These are phyloP conservation scores for Sylvilagus bachmani DNA, from an alignment of 2,113 vertebrate species.

Conservation along the genomic window DNA sequence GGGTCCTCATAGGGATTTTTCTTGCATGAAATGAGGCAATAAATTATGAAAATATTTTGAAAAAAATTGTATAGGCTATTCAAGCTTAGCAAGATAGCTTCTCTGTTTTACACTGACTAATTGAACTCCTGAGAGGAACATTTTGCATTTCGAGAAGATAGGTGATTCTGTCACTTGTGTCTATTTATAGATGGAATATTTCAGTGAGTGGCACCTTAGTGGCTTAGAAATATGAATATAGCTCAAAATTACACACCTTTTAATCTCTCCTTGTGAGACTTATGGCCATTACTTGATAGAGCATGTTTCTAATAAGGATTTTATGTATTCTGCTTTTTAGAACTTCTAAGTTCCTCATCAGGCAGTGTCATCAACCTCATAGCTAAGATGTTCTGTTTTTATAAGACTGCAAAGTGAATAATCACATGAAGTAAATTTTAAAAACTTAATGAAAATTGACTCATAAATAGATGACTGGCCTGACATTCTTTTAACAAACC, in stretches of 20 bases:
- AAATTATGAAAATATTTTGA: slow-evolving; percentile 57
- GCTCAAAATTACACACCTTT: slow-evolving; percentile 14
- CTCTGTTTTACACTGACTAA: slow-evolving; percentile 25
- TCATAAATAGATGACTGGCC: slow-evolving; percentile 10
- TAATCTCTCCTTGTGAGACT: neutral
- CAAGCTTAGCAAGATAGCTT: neutral
- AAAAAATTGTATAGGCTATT: slow-evolving; percentile 7
- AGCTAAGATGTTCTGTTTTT: slow-evolving; percentile 44
- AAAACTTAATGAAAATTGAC: slow-evolving; percentile 62
- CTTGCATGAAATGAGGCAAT: slow-evolving; percentile 47
- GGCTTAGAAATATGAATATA: slow-evolving; percentile 39
- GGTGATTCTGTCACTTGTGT: slow-evolving; percentile 60
- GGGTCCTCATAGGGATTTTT: neutral
- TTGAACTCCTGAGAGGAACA: slow-evolving; percentile 54
- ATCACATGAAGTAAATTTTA: neutral
- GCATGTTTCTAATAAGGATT: slow-evolving; percentile 14
- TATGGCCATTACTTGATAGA: neutral
- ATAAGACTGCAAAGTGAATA: slow-evolving; percentile 26
- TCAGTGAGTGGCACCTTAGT: slow-evolving; percentile 33
- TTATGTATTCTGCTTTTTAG: neutral
- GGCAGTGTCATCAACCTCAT: neutral
- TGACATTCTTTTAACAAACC: slow-evolving; percentile 37
- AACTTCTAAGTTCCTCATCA: slow-evolving; percentile 37
- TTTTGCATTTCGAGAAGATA: slow-evolving; percentile 63
- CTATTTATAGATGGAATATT: slow-evolving; percentile 71